Percentiles rank a stretch among this genome's conserved stretches.
Conservation (phyloP, 1,140 invertebrate species). For the Camponotus vicinus region DNA sequence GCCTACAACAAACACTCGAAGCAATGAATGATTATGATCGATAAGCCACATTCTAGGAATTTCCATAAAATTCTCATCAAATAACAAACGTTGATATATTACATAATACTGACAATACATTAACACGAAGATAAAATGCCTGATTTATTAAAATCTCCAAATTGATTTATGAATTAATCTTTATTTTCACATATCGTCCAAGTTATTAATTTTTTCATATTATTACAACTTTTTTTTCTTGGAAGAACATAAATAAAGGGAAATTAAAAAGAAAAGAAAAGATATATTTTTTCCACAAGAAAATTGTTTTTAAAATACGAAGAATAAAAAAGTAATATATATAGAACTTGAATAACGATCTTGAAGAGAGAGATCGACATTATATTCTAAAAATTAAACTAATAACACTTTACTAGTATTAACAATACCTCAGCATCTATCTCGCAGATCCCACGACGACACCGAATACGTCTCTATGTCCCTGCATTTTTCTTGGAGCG, state of each 20-base stretch:
- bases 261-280: background rate
- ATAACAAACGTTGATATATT: background rate
- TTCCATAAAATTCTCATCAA: background rate
- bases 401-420: background rate
- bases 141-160: background rate
- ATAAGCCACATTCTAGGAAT: background rate
- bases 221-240: no score
- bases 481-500: conserved; percentile 49
- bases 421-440: background rate
- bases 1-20: conserved; percentile 1
- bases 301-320: background rate
- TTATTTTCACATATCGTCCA: background rate
- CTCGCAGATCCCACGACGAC: background rate
- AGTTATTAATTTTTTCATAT: background rate
- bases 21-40: conserved; percentile 41
- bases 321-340: no score
- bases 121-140: background rate
- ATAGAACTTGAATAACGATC: background rate
- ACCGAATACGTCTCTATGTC: conserved; percentile 14
- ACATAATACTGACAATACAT: background rate
- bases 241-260: background rate
- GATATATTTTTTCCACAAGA: no score
- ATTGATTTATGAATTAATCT: background rate
- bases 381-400: background rate
- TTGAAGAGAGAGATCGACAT: background rate